Percentiles rank a stretch among this genome's conserved stretches.
Conservation (phyloP, 2,113 vertebrate species). For the Saccopteryx bilineata region DNA sequence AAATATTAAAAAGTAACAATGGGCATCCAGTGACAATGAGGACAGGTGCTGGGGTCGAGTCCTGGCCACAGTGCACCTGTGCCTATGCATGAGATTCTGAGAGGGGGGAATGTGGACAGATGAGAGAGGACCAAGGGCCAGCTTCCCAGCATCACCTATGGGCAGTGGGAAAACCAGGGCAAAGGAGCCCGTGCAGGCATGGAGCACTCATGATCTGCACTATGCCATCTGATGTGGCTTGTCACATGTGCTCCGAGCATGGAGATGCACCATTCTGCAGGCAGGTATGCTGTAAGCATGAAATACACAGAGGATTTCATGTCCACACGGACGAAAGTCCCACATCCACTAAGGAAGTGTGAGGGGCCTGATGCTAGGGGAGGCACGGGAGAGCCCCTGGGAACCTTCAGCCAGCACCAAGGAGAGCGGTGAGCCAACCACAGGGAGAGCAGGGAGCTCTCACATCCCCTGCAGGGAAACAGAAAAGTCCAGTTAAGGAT, state of each 20-base stretch:
- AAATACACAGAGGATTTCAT: neutral
- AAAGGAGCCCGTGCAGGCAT: no score
- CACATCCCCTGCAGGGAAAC: neutral
- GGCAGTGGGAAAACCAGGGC: neutral
- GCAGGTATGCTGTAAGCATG: neutral
- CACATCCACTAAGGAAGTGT: neutral
- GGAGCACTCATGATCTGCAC: no score
- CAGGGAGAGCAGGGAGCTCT: neutral
- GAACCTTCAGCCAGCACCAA: no score
- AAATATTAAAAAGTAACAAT: no score
- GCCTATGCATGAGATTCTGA: neutral
- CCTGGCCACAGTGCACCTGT: neutral
- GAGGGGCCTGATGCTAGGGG: neutral
- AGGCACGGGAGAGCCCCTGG: neutral
- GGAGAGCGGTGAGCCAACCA: neutral
- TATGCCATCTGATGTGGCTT: neutral
- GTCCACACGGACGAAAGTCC: neutral
- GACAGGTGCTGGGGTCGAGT: no score
- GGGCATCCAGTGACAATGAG: neutral
- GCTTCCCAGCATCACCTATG: neutral
- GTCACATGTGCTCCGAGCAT: fast-evolving
- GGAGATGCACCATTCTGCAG: neutral
- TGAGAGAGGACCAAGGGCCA: neutral
- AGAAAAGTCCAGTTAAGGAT: neutral
- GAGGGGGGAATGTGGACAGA: neutral